Evolutionary conservation across 2,113 vertebrate genomes (phyloP), one percentile per base, ranked within the genome.

Genomic region (Cynoglossus semilaevis): DNA sequence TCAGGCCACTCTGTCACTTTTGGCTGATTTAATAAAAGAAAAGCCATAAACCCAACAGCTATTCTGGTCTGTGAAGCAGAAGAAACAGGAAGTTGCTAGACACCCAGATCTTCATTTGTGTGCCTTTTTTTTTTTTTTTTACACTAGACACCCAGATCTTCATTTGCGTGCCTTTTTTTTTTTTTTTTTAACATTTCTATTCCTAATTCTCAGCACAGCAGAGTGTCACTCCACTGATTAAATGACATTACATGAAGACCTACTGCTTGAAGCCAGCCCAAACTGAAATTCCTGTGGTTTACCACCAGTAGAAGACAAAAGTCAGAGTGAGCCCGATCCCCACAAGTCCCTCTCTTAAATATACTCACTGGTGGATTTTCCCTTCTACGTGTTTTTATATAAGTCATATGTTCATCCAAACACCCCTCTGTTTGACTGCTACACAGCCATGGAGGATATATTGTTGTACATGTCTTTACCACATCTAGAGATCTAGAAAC

Each of bases 231-330:
- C 36, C 15, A 54, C 56, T 60, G 62, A 78, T 76, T 74, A 43
- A 80, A 66, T 17, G 58, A 50, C 46, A 41, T 51, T 34, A 46
- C 68, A 61, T 69, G 40, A 45, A 54, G 35, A 62, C 17, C 41
- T 19, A 0, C 52, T 38, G 42, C 61, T 68, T 67, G 42, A 59
- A 58, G 50, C 22, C 58, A 50, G 61, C 59, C 69, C 3, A 15
- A 41, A 60, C 63, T 60, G 16, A 70, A 54, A 86, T 82, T 83
- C 80, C 79, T 17, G 74, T 15, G 82, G 84, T 61, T 55, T 15
- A 51, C 84, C 84, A 41, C 79, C 58, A 70, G 40, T 53, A 73
- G 42, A 56, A 74, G 82, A 81, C 76, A 72, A 81, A 76, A 79
- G 67, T 80, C 45, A 17, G 29, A 55, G 56, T 12, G 46, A 66